phyloP scores from a whole-genome alignment of 2,888 invertebrate species.

The Leucoma salicis region DNA sequence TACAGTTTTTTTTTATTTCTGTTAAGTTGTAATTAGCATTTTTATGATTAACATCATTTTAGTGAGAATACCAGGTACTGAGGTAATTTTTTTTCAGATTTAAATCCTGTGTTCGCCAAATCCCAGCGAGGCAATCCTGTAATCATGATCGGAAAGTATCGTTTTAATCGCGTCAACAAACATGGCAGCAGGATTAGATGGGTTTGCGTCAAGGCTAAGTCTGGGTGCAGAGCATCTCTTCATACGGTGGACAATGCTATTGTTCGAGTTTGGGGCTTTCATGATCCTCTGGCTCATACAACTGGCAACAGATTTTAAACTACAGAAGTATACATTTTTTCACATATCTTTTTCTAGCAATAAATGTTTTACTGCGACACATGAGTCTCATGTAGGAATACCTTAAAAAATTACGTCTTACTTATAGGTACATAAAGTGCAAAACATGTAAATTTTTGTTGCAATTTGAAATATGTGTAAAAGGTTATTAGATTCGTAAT shows the following conservation, averaged over 20 bases:
- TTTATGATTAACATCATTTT: not conserved
- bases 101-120: constrained; percentile 71
- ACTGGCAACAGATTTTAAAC: constrained; percentile 67
- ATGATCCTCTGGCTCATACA: constrained; percentile 69
- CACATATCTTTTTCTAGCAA: constrained; percentile 5
- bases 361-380: not conserved
- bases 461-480: too few relatives aligned
- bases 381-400: too few relatives aligned
- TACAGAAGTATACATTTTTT: constrained; percentile 26
- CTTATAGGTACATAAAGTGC: too few relatives aligned
- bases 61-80: not conserved
- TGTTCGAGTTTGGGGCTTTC: constrained; percentile 70
- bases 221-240: constrained; percentile 42
- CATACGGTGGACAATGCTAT: constrained; percentile 38
- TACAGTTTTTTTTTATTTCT: not conserved
- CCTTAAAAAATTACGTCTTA: too few relatives aligned
- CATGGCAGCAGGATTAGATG: constrained; percentile 70
- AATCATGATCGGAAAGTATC: constrained; percentile 75
- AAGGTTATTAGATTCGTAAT: too few relatives aligned
- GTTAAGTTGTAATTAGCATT: not conserved
- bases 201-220: constrained; percentile 75
- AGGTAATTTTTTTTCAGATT: constrained; percentile 53
- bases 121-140: constrained; percentile 76
- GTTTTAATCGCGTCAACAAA: constrained; percentile 74
- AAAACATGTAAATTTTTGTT: too few relatives aligned